phyloP scores from a whole-genome alignment of 2,113 vertebrate genomes.

The Litocranius walleri region DNA sequence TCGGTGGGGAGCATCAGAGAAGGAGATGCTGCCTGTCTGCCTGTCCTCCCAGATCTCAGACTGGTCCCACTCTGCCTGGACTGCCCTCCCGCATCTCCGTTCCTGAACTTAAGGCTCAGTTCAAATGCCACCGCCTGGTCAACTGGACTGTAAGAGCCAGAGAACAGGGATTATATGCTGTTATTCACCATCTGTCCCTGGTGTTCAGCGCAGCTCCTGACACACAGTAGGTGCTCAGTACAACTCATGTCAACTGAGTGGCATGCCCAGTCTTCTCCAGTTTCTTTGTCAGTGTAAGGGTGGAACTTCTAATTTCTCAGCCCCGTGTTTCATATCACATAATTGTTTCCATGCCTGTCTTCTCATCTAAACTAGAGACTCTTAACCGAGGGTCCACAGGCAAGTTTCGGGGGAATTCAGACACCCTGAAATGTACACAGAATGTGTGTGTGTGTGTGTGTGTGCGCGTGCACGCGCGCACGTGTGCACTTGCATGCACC shows the following conservation, averaged over 20 bases:
- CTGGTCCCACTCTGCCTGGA: neutral
- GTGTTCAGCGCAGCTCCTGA: neutral
- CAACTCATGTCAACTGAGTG: neutral
- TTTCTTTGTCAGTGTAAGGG: neutral
- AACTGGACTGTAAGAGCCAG: neutral
- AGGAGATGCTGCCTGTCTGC: neutral
- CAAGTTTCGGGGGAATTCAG: neutral
- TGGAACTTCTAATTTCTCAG: neutral
- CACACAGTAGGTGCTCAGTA: neutral
- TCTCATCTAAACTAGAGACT: neutral
- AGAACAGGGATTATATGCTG: neutral
- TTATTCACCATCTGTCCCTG: neutral
- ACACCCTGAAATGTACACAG: neutral
- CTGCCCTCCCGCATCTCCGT: neutral
- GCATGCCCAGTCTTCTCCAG: neutral
- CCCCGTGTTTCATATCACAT: neutral
- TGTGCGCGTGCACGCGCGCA: too few species aligned
- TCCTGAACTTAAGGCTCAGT: neutral
- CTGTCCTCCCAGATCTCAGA: neutral
- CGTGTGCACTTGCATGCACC: rapidly evolving
- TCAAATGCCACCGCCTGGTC: neutral
- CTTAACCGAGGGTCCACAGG: neutral
- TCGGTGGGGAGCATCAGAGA: neutral
- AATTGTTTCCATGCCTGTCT: neutral
- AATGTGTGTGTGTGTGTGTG: neutral